These are phyloP conservation scores for Psococerastis gibbosa DNA, from an alignment of 2,888 invertebrate genomes.

Conservation along the genomic window DNA sequence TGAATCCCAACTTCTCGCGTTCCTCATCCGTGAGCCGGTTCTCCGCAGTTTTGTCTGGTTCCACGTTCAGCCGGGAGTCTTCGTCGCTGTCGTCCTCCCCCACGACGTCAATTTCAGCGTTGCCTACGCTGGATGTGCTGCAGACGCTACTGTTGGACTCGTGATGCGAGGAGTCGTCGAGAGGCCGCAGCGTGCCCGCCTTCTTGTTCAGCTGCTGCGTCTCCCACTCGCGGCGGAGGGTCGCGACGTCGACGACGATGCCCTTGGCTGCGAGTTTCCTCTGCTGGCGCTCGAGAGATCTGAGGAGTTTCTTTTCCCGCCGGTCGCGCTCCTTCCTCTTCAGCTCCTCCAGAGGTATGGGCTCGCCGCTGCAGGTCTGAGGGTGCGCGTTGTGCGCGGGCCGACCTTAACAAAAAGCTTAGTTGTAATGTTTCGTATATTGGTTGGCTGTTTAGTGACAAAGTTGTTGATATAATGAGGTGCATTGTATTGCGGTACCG, in stretches of 20 bases:
- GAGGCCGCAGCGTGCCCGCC: constrained; percentile 7
- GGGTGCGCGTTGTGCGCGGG: constrained; percentile 98
- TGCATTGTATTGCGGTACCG: too few relatives aligned
- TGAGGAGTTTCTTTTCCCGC: constrained; percentile 77
- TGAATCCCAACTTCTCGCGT: constrained; percentile 15
- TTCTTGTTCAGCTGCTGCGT: constrained; percentile 34
- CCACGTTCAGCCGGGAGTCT: constrained; percentile 43
- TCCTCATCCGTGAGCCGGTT: constrained; percentile 30
- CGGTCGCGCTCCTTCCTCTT: constrained; percentile 70
- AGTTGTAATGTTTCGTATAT: too few relatives aligned
- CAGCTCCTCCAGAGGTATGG: constrained; percentile 81
- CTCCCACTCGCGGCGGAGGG: constrained; percentile 67
- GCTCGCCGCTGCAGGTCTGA: constrained; percentile 92
- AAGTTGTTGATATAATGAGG: too few relatives aligned
- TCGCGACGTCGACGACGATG: constrained; percentile 71
- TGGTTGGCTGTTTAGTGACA: too few relatives aligned
- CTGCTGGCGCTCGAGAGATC: constrained; percentile 81
- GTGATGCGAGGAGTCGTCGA: constrained; percentile 21
- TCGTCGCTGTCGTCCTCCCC: constrained; percentile 54
- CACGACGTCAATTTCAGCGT: constrained; percentile 57
- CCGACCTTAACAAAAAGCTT: too few relatives aligned
- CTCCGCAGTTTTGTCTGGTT: constrained; percentile 38
- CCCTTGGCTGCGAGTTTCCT: constrained; percentile 81
- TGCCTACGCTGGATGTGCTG: constrained; percentile 26
- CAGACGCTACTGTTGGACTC: constrained; percentile 24